Base-by-base conservation (phyloP, 1,140 invertebrate genomes). In the Alviniconcha marisindica region DNA sequence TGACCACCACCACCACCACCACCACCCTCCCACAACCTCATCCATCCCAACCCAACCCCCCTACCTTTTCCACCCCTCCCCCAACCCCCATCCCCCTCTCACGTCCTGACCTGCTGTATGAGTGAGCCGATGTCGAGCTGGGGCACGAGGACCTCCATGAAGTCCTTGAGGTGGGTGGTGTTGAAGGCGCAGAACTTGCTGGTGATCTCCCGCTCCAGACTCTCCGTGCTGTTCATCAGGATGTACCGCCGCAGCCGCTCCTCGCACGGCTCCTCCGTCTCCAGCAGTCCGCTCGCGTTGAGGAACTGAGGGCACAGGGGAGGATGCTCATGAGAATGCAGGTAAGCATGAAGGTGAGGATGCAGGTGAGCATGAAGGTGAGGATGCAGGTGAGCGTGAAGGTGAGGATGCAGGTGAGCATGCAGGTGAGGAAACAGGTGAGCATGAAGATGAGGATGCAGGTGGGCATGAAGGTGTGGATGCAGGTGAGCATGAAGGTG, bases 81-180 rank as follows among this genome's bases (percentile, higher is more conserved):
- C n/a, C 44, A 51, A n/a, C n/a, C 76, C n/a, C 51, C n/a, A 31
- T 4, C 51, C n/a, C 33, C 24, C 51, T 44, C 51, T 44, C 33
- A 54, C 10, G 14, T 10, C 83, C 87, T 83, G 69, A 90, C 90
- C 77, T 86, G 83, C 81, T 89, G 56, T 1, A 92, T 71, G 12
- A 91, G 77, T 14, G 87, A 84, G 15, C 91, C 90, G 60, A 91
- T 85, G 76, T 90, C 87, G 21, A 91, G 56, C 21, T 89, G 76
- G 21, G 71, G 82, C 4, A 89, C 74, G 2, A 91, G 31, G 38
- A 74, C 2, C 40, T 84, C 51, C 24, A 83, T 36, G 15, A 85
- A 60, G 4, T 66, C 51, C 7, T 33, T 33, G 0, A 84, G 42
- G 18, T 73, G 36, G 31, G 77, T 76, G 28, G 71, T 31, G 76